A percentile compares a stretch with the other conserved stretches of the same genome.
Evolutionary conservation across 2,797 vertebrate genomes (phyloP).

Genomic region (Rhyacichthys aspro): DNA sequence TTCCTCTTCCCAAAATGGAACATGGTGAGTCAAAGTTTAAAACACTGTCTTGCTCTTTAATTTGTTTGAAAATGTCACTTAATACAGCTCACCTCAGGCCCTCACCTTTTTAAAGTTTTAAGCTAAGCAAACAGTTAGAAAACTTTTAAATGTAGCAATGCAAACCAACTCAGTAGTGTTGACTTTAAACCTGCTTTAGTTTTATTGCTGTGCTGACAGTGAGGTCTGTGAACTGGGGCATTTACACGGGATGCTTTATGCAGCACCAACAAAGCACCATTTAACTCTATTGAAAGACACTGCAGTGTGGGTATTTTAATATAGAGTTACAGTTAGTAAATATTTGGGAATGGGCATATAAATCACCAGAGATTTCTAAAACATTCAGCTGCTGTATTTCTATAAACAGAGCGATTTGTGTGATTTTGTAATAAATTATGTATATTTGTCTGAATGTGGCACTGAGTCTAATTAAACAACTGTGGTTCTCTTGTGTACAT

Average conservation of each 20-base stretch:
- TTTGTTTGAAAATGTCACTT: conserved; percentile 2
- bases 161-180: neutral
- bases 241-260: conserved; percentile 4
- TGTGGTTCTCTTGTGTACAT: too few relatives aligned
- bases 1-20: conserved; percentile 98
- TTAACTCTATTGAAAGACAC: conserved; percentile 3
- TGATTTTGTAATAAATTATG: too few relatives aligned
- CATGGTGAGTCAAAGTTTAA: conserved; percentile 84
- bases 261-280: conserved; percentile 20
- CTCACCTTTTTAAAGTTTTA: too few relatives aligned
- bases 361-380: too few relatives aligned
- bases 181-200: neutral
- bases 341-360: too few relatives aligned
- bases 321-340: neutral
- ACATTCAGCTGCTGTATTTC: too few relatives aligned
- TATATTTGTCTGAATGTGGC: too few relatives aligned
- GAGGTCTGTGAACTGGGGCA: conserved; percentile 25
- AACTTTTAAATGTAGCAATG: neutral
- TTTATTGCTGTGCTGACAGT: neutral
- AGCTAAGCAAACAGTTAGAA: neutral
- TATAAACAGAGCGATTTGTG: too few relatives aligned
- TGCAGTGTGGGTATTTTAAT: neutral
- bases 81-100: too few relatives aligned
- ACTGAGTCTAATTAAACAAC: too few relatives aligned
- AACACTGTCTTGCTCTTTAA: neutral